A percentile compares a stretch with the other conserved stretches of the same genome.
phyloP scores from a whole-genome alignment of 2,113 vertebrate species.

The Mugil cephalus region DNA sequence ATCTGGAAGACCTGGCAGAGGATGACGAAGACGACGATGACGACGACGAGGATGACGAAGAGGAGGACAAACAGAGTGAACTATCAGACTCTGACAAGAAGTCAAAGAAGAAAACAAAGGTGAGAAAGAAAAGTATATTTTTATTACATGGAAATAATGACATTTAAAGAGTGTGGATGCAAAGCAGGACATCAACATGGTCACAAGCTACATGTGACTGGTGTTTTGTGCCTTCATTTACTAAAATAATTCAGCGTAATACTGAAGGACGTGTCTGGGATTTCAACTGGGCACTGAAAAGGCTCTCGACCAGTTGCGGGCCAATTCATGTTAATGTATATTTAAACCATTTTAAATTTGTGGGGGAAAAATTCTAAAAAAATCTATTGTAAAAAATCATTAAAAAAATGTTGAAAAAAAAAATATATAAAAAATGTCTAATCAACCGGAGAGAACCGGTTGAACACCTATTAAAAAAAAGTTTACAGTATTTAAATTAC shows the following conservation, averaged over 20 bases:
- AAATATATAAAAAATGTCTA: too few relatives aligned
- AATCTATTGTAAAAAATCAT: too few relatives aligned
- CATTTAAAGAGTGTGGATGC: not conserved
- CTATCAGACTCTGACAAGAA: slow-evolving; percentile 93
- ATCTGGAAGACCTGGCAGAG: slow-evolving; percentile 95
- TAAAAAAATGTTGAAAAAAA: slow-evolving; percentile 37
- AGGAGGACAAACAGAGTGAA: slow-evolving; percentile 92
- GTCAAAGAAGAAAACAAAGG: slow-evolving; percentile 92
- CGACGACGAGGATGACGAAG: slow-evolving; percentile 89
- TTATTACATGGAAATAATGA: not conserved
- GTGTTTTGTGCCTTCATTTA: slow-evolving; percentile 1
- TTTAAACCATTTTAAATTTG: too few relatives aligned
- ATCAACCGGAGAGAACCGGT: too few relatives aligned
- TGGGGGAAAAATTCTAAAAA: too few relatives aligned
- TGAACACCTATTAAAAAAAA: too few relatives aligned
- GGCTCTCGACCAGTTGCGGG: too few relatives aligned
- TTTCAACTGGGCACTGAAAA: too few relatives aligned
- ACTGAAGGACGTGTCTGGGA: too few relatives aligned
- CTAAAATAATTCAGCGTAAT: slow-evolving; percentile 24
- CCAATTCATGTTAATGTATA: too few relatives aligned
- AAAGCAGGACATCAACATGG: slow-evolving; percentile 16
- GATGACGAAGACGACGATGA: slow-evolving; percentile 92
- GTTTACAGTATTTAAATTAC: too few relatives aligned
- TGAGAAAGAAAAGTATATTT: slow-evolving; percentile 56
- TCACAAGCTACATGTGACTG: slow-evolving; percentile 2